Evolutionary conservation across 2,113 vertebrate genomes (phyloP).

Genomic region (Oreochromis aureus): DNA sequence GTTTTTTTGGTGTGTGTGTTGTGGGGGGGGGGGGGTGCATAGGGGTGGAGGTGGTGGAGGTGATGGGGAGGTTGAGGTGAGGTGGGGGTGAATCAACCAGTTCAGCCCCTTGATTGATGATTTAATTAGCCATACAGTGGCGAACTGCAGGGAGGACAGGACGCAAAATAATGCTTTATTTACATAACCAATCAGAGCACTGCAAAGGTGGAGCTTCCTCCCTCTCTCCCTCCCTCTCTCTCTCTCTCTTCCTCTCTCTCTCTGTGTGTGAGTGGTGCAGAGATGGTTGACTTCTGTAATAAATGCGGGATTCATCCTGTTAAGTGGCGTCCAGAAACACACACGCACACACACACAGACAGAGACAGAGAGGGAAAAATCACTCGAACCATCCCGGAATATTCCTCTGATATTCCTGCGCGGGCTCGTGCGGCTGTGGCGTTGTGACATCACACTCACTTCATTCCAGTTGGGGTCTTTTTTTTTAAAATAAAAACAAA

Average conservation of each 20-base stretch:
- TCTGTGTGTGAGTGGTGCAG: not conserved
- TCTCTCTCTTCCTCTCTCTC: not conserved
- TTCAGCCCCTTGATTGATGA: constrained; percentile 94
- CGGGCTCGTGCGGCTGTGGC: not conserved
- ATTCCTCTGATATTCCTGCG: not conserved
- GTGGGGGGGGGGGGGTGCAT: constrained; percentile 59
- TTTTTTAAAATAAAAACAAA: not conserved
- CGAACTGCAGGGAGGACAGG: constrained; percentile 74
- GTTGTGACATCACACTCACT: constrained; percentile 5
- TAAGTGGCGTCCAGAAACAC: constrained; percentile 19
- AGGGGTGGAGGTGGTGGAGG: not conserved
- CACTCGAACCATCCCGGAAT: not conserved
- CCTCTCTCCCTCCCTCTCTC: not conserved
- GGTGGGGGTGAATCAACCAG: constrained; percentile 79
- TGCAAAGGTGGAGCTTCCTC: constrained; percentile 84
- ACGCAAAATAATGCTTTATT: constrained; percentile 76
- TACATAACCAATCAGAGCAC: constrained; percentile 91
- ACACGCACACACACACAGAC: not conserved
- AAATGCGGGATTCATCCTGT: constrained; percentile 41
- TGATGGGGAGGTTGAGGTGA: constrained; percentile 47
- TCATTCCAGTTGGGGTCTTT: not conserved
- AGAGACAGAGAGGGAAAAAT: not conserved
- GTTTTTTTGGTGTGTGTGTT: not conserved
- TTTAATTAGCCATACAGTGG: constrained; percentile 98
- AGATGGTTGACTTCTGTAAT: constrained; percentile 44